These are phyloP conservation scores for Zaprionus capensis DNA, from an alignment of 1,140 invertebrate species.

Conservation along the genomic window DNA sequence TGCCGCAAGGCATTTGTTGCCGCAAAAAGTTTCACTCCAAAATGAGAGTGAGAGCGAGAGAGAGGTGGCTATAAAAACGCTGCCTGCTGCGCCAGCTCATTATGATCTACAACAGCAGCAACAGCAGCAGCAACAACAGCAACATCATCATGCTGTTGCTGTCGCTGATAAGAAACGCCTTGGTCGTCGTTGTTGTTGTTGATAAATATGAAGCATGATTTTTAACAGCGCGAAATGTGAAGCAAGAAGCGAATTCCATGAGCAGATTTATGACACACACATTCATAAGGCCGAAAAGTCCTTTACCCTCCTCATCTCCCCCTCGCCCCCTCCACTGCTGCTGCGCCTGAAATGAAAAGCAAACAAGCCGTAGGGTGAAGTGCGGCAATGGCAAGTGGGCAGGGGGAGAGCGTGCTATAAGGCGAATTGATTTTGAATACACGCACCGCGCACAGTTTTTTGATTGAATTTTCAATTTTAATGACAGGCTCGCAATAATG, in stretches of 20 bases:
- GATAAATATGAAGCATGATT: constrained; percentile 49
- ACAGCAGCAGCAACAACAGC: not conserved
- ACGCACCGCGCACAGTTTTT: constrained; percentile 26
- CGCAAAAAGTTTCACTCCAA: constrained; percentile 31
- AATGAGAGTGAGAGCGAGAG: not conserved
- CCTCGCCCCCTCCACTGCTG: too few species aligned
- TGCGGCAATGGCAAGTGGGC: not conserved
- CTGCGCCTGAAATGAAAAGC: constrained; percentile 22
- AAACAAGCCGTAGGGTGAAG: constrained; percentile 11
- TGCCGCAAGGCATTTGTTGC: constrained; percentile 47
- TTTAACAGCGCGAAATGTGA: constrained; percentile 23
- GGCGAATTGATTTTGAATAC: constrained; percentile 47
- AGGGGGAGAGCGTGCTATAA: not conserved
- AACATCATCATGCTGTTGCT: constrained; percentile 16
- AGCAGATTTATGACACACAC: constrained; percentile 53
- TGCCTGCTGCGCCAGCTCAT: constrained; percentile 20
- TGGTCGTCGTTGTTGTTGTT: constrained; percentile 6
- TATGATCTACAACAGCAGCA: not conserved
- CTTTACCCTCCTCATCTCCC: not conserved
- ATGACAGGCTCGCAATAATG: constrained; percentile 53
- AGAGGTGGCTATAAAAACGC: constrained; percentile 34
- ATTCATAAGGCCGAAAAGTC: constrained; percentile 49
- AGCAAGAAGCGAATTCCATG: constrained; percentile 29
- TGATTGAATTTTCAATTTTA: constrained; percentile 53
- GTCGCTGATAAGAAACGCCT: constrained; percentile 36